These are phyloP conservation scores for Nowickia ferox DNA, from an alignment of 2,888 invertebrate species.

Conservation along the genomic window DNA sequence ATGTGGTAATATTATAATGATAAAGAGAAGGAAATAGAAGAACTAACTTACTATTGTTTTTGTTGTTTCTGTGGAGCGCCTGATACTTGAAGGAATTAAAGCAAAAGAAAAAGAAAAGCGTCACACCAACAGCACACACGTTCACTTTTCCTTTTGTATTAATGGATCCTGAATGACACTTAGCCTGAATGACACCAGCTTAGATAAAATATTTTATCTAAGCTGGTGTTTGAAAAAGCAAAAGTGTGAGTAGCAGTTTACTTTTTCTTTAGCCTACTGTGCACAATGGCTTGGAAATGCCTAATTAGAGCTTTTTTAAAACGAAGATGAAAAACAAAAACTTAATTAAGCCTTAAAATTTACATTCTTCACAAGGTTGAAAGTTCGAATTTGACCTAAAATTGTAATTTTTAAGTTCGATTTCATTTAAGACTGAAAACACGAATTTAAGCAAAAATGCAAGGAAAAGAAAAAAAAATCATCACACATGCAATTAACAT, in stretches of 20 bases:
- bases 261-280: slow-evolving; percentile 28
- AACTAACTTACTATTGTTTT: slow-evolving; percentile 31
- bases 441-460: too few relatives aligned
- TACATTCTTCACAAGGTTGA: too few relatives aligned
- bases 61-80: slow-evolving; percentile 30
- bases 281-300: slow-evolving; percentile 18
- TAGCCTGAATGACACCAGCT: slow-evolving; percentile 6
- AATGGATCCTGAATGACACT: not conserved
- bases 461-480: too few relatives aligned
- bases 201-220: slow-evolving; percentile 28
- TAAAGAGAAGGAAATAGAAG: slow-evolving; percentile 22
- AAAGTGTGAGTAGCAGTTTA: slow-evolving; percentile 12
- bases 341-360: too few relatives aligned
- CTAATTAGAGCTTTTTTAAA: too few relatives aligned
- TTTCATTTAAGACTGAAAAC: not conserved
- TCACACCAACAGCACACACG: slow-evolving; percentile 14
- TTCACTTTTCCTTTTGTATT: not conserved
- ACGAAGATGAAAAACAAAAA: too few relatives aligned
- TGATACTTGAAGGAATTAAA: slow-evolving; percentile 38
- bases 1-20: slow-evolving; percentile 52
- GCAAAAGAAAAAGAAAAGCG: slow-evolving; percentile 15
- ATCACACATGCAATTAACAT: too few relatives aligned
- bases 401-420: not conserved
- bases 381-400: too few relatives aligned
- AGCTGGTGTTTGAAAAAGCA: slow-evolving; percentile 3